Evolutionary conservation across 2,888 invertebrate genomes (phyloP), one percentile per base, ranked within the genome.

Genomic region (Arrhopalites spinosus): DNA sequence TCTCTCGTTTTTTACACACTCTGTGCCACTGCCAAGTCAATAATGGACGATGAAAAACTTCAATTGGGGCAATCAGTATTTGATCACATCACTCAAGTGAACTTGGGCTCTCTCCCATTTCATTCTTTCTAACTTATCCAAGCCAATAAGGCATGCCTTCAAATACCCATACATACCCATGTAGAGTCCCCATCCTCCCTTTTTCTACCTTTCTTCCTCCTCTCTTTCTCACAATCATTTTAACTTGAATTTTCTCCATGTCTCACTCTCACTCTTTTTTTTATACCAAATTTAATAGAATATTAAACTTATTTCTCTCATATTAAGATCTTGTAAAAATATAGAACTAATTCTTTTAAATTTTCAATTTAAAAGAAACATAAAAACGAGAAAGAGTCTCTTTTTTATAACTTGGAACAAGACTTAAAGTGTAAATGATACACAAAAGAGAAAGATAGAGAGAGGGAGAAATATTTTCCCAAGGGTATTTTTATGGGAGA

Each of bases 61-160:
- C 78, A 78, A 78, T 78, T 78, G 78, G 78, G 78, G 78, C 73
- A 78, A 78, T 78, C 78, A 78, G 71, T 74, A 68, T 66, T 71
- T 74, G 53, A 70, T 63, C 56, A 56, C 68, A 75, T 50, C 64
- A 47, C 63, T 47, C 25, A 72, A 61, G 43, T 61, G 45, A 69
- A 68, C 23, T 67, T 27, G 50, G 50, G 56, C 67, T 30, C 45
- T 23, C 67, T 53, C 30, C 63, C 59, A 47, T 29, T 53, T 30
- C 30, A 73, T 30, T 73, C 66, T 36, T 43, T 20, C 59, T 25
- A 59, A 59, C 59, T 59, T 59, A 59, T 59, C 59, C 13, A 11
- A 77, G 80, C 80, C 76, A 80, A 80, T 80, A 80, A 75, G 78
- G 73, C 80, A 80, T 78, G 80, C 66, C 75, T 73, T 63, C 73